These are phyloP conservation scores for Apamea sordens DNA, from an alignment of 2,888 invertebrate species.

Conservation along the genomic window DNA sequence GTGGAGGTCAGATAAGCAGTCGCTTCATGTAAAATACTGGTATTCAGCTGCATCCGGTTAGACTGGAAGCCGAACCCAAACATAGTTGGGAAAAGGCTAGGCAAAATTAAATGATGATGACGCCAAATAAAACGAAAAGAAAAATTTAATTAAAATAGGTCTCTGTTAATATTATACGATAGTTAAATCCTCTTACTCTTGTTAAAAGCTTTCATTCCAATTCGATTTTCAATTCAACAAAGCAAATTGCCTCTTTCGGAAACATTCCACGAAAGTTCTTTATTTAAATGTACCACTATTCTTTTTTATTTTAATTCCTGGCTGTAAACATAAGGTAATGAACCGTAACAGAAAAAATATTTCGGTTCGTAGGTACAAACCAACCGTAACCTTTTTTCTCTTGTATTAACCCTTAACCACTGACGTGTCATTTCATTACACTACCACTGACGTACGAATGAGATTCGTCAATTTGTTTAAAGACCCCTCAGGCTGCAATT, in stretches of 20 bases:
- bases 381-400: constrained; percentile 38
- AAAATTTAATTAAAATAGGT: neutral
- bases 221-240: constrained; percentile 44
- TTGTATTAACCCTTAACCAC: no score
- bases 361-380: constrained; percentile 22
- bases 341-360: constrained; percentile 53
- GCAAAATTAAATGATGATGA: neutral
- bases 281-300: constrained; percentile 51
- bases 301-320: constrained; percentile 57
- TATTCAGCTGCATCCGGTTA: no score
- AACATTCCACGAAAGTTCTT: constrained; percentile 35
- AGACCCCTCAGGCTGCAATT: no score
- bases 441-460: no score
- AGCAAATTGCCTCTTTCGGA: constrained; percentile 20
- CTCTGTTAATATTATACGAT: constrained; percentile 10
- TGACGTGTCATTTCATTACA: no score
- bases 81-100: no score
- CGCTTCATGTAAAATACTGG: no score
- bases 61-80: no score
- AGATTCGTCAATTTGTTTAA: no score
- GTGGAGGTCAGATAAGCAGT: no score
- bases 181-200: constrained; percentile 19
- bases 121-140: constrained; percentile 1
- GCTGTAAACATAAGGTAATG: constrained; percentile 56
- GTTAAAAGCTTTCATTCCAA: constrained; percentile 26